These are phyloP conservation scores for Neodon shergylaensis DNA, from an alignment of 2,113 vertebrate genomes.

Conservation along the genomic window DNA sequence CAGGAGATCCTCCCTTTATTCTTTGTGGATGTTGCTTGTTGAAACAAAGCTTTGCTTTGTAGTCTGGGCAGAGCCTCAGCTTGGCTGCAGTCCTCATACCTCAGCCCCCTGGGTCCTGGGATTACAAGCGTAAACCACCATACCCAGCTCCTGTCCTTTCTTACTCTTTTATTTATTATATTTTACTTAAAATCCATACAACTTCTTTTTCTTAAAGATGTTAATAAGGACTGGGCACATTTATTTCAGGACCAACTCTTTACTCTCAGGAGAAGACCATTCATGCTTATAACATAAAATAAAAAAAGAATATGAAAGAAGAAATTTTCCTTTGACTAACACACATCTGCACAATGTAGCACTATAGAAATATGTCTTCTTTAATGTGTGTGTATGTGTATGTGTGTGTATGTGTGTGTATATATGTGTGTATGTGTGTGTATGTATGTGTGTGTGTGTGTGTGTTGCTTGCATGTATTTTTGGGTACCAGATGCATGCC, in stretches of 20 bases:
- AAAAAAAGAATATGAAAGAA: neutral
- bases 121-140: neutral
- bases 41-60: neutral
- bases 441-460: no score
- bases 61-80: neutral
- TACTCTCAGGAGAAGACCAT: neutral
- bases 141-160: neutral
- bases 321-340: neutral
- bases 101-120: neutral
- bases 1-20: neutral
- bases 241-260: neutral
- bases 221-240: neutral
- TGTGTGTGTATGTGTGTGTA: fast-evolving
- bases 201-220: constrained; percentile 32
- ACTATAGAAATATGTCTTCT: neutral
- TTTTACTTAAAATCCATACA: neutral
- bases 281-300: neutral
- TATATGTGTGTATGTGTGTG: fast-evolving
- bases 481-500: neutral
- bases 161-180: neutral
- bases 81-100: no score
- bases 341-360: neutral
- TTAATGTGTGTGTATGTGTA: neutral
- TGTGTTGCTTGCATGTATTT: neutral
- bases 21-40: neutral